Percentiles rank a stretch among this genome's conserved stretches.
Conservation (phyloP, 2,888 invertebrate genomes). For the Nomada fucata region DNA sequence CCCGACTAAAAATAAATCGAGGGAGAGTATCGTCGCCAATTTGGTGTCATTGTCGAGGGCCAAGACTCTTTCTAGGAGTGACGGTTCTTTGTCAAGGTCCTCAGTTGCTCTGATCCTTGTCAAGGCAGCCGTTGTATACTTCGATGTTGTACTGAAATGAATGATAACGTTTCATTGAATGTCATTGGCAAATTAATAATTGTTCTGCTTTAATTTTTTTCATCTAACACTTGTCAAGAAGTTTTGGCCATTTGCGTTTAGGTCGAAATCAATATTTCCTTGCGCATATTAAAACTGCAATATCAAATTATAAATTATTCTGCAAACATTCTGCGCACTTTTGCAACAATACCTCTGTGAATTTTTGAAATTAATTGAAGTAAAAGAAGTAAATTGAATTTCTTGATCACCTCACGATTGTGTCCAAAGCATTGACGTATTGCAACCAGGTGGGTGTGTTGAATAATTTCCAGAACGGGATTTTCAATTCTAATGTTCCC, state of each 20-base stretch:
- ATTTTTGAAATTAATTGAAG: not conserved
- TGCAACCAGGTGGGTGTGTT: slow-evolving; percentile 87
- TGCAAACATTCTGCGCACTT: not conserved
- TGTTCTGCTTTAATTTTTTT: no score
- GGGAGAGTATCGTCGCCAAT: slow-evolving; percentile 89
- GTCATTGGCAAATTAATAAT: no score
- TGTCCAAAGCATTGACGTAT: slow-evolving; percentile 88
- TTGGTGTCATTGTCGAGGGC: slow-evolving; percentile 86
- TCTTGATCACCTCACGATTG: slow-evolving; percentile 86
- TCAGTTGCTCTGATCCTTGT: slow-evolving; percentile 76
- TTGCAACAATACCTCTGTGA: not conserved
- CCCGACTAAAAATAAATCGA: slow-evolving; percentile 92
- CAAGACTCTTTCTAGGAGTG: slow-evolving; percentile 88
- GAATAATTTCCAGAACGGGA: slow-evolving; percentile 89
- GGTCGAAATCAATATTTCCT: no score
- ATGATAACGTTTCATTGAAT: no score
- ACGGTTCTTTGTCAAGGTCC: slow-evolving; percentile 84
- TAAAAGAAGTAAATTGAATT: not conserved
- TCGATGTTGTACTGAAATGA: slow-evolving; percentile 86
- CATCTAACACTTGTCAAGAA: no score
- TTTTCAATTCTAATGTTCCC: slow-evolving; percentile 87
- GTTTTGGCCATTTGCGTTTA: no score
- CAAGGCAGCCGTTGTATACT: slow-evolving; percentile 87
- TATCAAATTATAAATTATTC: not conserved
- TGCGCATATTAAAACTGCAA: no score